Conservation (phyloP, 1,140 invertebrate species). For the Drosophila quadrilineata region DNA sequence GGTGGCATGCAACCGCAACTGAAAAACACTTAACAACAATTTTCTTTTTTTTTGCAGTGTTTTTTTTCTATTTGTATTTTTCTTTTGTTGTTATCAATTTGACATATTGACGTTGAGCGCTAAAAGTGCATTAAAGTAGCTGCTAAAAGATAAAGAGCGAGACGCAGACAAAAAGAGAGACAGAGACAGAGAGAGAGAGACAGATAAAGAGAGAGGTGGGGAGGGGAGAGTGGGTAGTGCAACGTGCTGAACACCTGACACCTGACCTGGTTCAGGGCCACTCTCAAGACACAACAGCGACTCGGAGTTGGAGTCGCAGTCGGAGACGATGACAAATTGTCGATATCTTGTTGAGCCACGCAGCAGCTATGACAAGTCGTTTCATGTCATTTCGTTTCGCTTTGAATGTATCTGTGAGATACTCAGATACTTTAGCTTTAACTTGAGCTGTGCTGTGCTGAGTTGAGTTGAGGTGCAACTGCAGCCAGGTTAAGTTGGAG, state of each 20-base stretch:
- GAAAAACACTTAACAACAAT: slow-evolving; percentile 66
- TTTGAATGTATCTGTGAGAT: slow-evolving; percentile 4
- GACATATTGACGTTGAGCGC: slow-evolving; percentile 75
- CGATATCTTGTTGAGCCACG: slow-evolving; percentile 9
- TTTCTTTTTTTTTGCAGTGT: too few relatives aligned
- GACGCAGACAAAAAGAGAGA: neutral
- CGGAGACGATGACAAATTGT: slow-evolving; percentile 64
- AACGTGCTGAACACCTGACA: slow-evolving; percentile 55
- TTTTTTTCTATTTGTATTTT: slow-evolving; percentile 40
- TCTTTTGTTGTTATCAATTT: slow-evolving; percentile 61
- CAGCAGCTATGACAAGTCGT: slow-evolving; percentile 16
- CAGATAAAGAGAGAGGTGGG: neutral
- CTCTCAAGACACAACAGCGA: neutral
- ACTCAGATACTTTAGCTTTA: too few relatives aligned
- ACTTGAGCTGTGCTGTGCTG: too few relatives aligned
- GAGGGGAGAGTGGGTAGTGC: neutral
- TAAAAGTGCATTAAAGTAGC: slow-evolving; percentile 78
- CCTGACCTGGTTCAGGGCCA: slow-evolving; percentile 71
- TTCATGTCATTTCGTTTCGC: neutral
- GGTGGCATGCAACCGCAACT: slow-evolving; percentile 8
- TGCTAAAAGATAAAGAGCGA: slow-evolving; percentile 46
- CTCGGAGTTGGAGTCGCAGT: neutral
- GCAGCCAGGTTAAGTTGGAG: slow-evolving; percentile 3
- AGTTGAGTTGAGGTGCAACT: too few relatives aligned
- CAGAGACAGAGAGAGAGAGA: neutral